Evolutionary conservation across 2,888 invertebrate genomes (phyloP).

Genomic region (Epiblema foenella): DNA sequence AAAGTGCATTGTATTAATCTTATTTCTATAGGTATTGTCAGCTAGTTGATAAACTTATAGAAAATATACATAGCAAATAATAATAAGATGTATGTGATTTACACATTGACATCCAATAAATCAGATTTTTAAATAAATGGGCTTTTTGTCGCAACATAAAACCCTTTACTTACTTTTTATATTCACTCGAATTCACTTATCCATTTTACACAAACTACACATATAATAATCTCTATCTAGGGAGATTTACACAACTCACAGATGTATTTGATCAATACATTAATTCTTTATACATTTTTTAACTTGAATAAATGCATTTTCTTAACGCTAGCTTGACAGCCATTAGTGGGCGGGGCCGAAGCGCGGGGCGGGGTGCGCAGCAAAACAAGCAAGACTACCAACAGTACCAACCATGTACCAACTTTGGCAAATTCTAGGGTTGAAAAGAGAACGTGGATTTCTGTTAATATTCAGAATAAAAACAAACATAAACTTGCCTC

Average conservation of each 20-base stretch:
- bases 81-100: background rate
- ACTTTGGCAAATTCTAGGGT: slow-evolving; percentile 45
- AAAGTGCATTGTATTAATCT: background rate
- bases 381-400: slow-evolving; percentile 69
- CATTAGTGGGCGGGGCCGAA: slow-evolving; percentile 71
- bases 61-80: background rate
- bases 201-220: slow-evolving; percentile 22
- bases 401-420: slow-evolving; percentile 69
- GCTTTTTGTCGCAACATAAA: slow-evolving; percentile 1
- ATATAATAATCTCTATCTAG: slow-evolving; percentile 6
- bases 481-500: background rate
- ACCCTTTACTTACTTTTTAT: slow-evolving; percentile 28
- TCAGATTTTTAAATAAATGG: background rate
- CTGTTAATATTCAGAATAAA: too few species aligned
- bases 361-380: slow-evolving; percentile 55
- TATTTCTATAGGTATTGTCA: background rate
- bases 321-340: slow-evolving; percentile 42
- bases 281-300: slow-evolving; percentile 31
- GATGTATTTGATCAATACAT: slow-evolving; percentile 22
- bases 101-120: background rate
- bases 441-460: background rate
- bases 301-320: slow-evolving; percentile 37
- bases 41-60: background rate
- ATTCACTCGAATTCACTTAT: slow-evolving; percentile 10
- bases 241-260: slow-evolving; percentile 7